Evolutionary conservation across 2,888 invertebrate species (phyloP).

Genomic region (Epinotia ramella): DNA sequence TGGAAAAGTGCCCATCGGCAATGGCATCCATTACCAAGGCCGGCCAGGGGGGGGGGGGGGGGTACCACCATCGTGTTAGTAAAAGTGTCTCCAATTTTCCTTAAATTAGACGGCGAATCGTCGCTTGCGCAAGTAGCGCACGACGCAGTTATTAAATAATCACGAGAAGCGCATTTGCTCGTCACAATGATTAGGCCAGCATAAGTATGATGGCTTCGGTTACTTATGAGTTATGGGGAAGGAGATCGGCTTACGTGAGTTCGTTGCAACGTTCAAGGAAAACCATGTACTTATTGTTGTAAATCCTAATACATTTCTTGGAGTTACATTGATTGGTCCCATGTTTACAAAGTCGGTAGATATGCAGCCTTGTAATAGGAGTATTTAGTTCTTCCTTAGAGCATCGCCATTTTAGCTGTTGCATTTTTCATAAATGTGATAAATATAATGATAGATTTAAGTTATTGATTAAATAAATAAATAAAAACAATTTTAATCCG

Average conservation of each 20-base stretch:
- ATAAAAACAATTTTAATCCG: too few relatives aligned
- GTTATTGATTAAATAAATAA: too few relatives aligned
- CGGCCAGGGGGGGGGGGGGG: too few relatives aligned
- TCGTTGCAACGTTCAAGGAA: constrained; percentile 1
- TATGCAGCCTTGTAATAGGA: neutral
- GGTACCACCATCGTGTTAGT: neutral
- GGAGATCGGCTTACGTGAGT: neutral
- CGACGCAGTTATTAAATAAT: constrained; percentile 23
- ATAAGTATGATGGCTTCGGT: constrained; percentile 19
- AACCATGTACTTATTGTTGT: neutral
- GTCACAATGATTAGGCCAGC: constrained; percentile 21
- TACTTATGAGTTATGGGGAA: neutral
- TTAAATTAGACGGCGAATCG: neutral
- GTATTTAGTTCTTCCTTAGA: neutral
- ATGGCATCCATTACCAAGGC: too few relatives aligned
- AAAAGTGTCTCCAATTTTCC: neutral
- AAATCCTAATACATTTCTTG: constrained; percentile 4
- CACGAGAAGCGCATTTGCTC: constrained; percentile 27
- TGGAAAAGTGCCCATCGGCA: too few relatives aligned
- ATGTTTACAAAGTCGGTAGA: neutral
- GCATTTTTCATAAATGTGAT: neutral
- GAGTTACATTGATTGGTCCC: neutral
- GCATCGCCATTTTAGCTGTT: neutral
- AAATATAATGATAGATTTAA: too few relatives aligned
- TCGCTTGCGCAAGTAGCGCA: constrained; percentile 16